Conservation (phyloP, 2,113 vertebrate genomes). For the Heterocephalus glaber region DNA sequence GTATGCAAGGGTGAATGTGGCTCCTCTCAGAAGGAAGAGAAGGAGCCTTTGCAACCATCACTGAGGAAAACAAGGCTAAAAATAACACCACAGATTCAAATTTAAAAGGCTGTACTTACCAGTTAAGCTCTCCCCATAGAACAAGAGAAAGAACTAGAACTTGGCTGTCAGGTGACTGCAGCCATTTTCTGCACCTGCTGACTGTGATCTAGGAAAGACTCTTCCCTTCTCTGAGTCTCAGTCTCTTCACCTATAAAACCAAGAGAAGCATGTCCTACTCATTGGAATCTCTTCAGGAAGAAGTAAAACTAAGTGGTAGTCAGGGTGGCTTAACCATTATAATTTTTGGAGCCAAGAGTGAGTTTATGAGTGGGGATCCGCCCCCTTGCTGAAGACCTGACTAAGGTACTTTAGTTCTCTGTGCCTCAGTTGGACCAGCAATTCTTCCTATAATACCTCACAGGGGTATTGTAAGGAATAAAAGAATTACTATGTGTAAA, state of each 20-base stretch:
- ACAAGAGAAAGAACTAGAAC: background rate
- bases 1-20: accelerated
- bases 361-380: accelerated
- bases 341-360: background rate
- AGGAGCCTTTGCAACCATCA: background rate
- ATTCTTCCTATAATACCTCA: background rate
- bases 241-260: background rate
- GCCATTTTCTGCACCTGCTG: background rate
- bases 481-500: background rate
- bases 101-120: background rate
- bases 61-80: background rate
- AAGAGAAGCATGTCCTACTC: background rate
- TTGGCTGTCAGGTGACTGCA: no score
- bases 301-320: background rate
- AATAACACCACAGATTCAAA: background rate
- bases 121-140: background rate
- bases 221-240: background rate
- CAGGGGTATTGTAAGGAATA: background rate
- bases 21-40: background rate
- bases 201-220: background rate
- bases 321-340: accelerated
- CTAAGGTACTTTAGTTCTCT: background rate
- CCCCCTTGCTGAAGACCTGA: background rate
- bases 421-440: background rate
- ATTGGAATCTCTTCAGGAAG: background rate